Base-by-base conservation (phyloP, 1,140 invertebrate genomes). In the Bombus waltoni region DNA sequence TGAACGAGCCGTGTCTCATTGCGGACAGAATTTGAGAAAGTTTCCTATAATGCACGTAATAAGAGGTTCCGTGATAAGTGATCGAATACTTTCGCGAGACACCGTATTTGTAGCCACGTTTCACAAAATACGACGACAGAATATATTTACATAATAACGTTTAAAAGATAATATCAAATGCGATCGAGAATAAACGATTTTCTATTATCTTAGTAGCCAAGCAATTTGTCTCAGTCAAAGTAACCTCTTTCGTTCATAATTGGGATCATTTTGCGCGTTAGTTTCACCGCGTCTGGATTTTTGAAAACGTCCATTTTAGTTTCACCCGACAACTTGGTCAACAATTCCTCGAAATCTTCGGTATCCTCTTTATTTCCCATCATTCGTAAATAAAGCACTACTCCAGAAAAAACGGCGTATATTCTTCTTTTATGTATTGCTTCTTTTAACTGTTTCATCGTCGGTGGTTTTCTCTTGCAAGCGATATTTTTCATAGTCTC, bases 351-450 rank as follows among this genome's bases (percentile, higher is more conserved):
- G 11, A 92, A 87, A 38, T 38, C 53, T 40, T 92, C 90, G 2
- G 87, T 79, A 4, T 92, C 89, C 25, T 68, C 83, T 0, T 86
- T 78, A 10, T 88, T 87, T 0, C 84, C 88, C 10, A 93, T 79
- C 90, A 93, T 93, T 71, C 89, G 80, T 0, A 91, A 82, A 66
- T 85, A 87, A n/a, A 92, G 88, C 15, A 90, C 72, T 0, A 93
- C 18, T 6, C 83, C 88, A 1, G 86, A 8, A 18, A 90, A 82
- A 2, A 93, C 70, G 0, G 62, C 78, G 25, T 90, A 92, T 28
- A 89, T 71, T 65, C 90, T 86, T 77, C 91, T 87, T 40, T 91
- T 91, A 9, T 89, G 32, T 6, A 92, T 80, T 0, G 90, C 81
- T 42, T 65, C 62, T n/a, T 88, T 90, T 2, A 93, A 72, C 15